Evolutionary conservation across 2,113 vertebrate species (phyloP).

Genomic region (Chloebia gouldiae): DNA sequence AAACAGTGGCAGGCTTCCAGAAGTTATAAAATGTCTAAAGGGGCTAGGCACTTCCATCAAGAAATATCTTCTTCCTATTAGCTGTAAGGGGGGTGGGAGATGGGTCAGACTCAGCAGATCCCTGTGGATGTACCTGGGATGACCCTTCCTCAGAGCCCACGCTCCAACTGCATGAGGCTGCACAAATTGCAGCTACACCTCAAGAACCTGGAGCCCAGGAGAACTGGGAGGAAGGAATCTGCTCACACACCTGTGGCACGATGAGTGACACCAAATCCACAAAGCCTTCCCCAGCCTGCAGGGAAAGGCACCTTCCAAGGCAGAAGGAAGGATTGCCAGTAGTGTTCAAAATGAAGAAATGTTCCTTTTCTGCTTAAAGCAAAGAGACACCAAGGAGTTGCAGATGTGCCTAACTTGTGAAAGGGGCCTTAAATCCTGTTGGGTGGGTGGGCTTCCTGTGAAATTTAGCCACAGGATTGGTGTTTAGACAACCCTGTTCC

Average conservation of each 20-base stretch:
- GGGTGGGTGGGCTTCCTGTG: background rate
- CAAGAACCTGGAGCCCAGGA: background rate
- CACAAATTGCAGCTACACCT: background rate
- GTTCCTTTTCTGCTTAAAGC: background rate
- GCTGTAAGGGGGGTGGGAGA: background rate
- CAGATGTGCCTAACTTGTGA: accelerated
- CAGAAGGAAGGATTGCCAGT: background rate
- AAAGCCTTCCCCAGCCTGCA: background rate
- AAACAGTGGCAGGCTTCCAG: constrained; percentile 51
- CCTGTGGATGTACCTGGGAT: background rate
- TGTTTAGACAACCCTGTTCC: background rate
- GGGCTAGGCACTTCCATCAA: constrained; percentile 17
- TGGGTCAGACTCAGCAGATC: background rate
- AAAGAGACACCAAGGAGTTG: background rate
- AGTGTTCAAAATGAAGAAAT: background rate
- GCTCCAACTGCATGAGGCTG: background rate
- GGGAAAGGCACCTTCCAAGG: background rate
- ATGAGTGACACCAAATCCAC: background rate
- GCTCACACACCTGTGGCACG: background rate
- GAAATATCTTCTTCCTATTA: constrained; percentile 7
- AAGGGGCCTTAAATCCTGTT: background rate
- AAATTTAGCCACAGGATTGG: background rate
- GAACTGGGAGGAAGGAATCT: background rate
- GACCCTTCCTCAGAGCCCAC: background rate
- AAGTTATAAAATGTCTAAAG: constrained; percentile 4